Conservation (phyloP, 2,888 invertebrate genomes). For the Phengaris arion region DNA sequence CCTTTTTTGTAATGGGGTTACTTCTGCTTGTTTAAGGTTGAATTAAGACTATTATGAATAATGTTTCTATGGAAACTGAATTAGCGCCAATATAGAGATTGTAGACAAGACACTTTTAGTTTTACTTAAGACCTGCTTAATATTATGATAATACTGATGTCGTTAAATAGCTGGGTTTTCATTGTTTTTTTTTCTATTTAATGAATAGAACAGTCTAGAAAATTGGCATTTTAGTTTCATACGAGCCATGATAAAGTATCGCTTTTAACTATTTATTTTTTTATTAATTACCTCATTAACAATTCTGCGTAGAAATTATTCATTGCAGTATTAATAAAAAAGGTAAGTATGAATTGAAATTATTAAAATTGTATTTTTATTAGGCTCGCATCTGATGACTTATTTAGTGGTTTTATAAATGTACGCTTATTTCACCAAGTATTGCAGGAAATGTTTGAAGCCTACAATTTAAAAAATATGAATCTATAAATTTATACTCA, state of each 20-base stretch:
- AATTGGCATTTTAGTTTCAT: too few relatives aligned
- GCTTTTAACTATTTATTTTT: background rate
- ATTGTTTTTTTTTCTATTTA: too few relatives aligned
- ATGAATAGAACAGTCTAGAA: too few relatives aligned
- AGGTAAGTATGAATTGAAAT: background rate
- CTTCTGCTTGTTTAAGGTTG: conserved; percentile 23
- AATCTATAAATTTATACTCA: background rate
- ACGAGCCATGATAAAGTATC: too few relatives aligned
- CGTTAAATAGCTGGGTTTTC: too few relatives aligned
- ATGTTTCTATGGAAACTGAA: background rate
- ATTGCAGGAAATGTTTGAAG: conserved; percentile 18
- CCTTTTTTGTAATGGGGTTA: conserved; percentile 17
- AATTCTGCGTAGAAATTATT: background rate
- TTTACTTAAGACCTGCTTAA: too few relatives aligned
- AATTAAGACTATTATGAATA: conserved; percentile 14
- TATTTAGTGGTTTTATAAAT: conserved; percentile 18
- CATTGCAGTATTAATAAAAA: background rate
- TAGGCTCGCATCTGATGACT: conserved; percentile 9
- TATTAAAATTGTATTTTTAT: conserved; percentile 12
- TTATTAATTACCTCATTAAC: background rate
- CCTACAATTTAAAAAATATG: conserved; percentile 3
- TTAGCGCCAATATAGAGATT: conserved; percentile 7
- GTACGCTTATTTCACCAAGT: conserved; percentile 10
- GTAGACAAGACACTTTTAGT: background rate
- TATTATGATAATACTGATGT: too few relatives aligned